Percentiles rank a stretch among this genome's conserved stretches.
Conservation (phyloP, 2,797 vertebrate genomes). For the Luscinia luscinia region DNA sequence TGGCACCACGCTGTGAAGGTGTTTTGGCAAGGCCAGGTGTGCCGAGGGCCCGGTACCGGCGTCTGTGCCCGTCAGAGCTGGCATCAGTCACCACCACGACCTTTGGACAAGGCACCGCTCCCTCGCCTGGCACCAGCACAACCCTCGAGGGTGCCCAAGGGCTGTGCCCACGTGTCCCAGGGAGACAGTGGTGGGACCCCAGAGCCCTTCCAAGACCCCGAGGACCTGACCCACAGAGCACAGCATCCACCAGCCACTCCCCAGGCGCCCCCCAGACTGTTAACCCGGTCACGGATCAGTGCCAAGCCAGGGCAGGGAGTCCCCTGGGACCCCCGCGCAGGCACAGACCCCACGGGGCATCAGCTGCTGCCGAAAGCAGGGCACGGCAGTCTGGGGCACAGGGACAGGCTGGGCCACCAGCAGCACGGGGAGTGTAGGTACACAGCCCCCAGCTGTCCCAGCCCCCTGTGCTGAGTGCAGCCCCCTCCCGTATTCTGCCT, state of each 20-base stretch:
- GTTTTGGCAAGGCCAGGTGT: neutral
- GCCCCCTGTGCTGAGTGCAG: neutral
- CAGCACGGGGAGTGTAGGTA: neutral
- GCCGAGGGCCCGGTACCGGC: accelerated
- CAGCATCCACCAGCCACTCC: accelerated
- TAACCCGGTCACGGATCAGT: neutral
- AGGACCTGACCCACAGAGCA: accelerated
- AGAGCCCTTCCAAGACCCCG: neutral
- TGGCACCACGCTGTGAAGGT: neutral
- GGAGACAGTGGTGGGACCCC: accelerated
- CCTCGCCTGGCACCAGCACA: neutral
- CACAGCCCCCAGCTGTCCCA: accelerated
- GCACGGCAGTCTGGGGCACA: neutral
- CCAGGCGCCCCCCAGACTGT: accelerated
- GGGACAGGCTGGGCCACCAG: neutral
- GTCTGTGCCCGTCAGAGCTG: neutral
- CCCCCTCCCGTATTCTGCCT: neutral
- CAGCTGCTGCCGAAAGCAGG: neutral
- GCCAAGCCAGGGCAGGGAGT: neutral
- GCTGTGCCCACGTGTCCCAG: neutral
- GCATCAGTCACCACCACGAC: neutral
- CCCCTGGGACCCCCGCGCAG: accelerated
- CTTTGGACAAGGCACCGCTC: neutral
- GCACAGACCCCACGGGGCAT: neutral
- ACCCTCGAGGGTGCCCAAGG: neutral